These are phyloP conservation scores for Spondyliosoma cantharus DNA, from an alignment of 2,797 vertebrate species.

Conservation along the genomic window DNA sequence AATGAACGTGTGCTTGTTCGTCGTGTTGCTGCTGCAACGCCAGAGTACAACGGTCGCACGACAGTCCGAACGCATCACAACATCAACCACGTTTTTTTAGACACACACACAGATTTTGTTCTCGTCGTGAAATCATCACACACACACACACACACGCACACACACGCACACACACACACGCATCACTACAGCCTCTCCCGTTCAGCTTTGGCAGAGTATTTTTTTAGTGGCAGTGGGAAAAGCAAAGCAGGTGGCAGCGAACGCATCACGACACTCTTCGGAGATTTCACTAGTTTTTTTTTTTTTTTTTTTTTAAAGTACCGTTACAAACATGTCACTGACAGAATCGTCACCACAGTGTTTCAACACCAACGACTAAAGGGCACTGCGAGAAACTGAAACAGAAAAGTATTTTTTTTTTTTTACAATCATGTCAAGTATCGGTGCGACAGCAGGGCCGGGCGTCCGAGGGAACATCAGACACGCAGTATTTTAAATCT, in stretches of 20 bases:
- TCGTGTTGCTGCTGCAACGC: constrained; percentile 8
- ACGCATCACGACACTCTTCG: constrained; percentile 41
- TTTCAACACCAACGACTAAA: constrained; percentile 51
- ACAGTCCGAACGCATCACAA: constrained; percentile 12
- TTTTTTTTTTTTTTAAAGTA: constrained; percentile 32
- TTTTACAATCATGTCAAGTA: constrained; percentile 48
- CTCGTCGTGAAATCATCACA: background rate
- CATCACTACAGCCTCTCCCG: background rate
- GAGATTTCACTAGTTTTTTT: constrained; percentile 13
- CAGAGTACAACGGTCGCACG: background rate
- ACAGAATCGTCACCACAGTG: constrained; percentile 32
- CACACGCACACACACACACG: constrained; percentile 24
- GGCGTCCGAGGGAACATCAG: background rate
- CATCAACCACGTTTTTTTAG: constrained; percentile 9
- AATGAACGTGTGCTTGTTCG: constrained; percentile 32
- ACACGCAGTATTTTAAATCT: background rate
- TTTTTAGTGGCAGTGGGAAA: constrained; percentile 52
- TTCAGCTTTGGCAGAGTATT: constrained; percentile 58
- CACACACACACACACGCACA: background rate
- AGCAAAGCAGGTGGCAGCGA: constrained; percentile 50
- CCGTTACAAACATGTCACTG: constrained; percentile 34
- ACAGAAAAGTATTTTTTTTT: background rate
- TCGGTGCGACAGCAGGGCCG: constrained; percentile 13
- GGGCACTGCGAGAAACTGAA: constrained; percentile 33
- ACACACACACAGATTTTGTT: constrained; percentile 22